Evolutionary conservation across 2,888 invertebrate genomes (phyloP), one percentile per base, ranked within the genome.

Genomic region (Harpagoxenus sublaevis): DNA sequence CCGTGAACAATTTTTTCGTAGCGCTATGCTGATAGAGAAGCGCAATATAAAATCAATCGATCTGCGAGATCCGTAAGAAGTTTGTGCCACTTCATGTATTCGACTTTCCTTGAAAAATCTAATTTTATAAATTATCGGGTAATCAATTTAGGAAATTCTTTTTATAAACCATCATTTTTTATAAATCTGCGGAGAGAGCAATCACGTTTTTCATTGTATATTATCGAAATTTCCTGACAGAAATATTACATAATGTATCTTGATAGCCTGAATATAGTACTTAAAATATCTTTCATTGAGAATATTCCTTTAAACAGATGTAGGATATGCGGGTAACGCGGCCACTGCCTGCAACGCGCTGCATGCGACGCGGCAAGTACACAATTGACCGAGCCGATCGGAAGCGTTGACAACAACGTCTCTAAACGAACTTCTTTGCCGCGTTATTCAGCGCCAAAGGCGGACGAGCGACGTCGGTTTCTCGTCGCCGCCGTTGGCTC

Each of bases 401-500:
- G 28, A 55, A 60, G 18, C 18, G 10, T 60, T 18, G 74, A 35
- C 53, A 68, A 18, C 39, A 45, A 55, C 48, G 15, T 48, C 75
- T 42, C 42, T 18, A 48, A 60, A 48, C 18, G 78, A 35, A 28
- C 23, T 23, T 23, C 23, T 23, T 23, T 23, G 28, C 31, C 73
- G 55, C 15, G 73, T 71, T 55, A 60, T 45, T 60, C 31, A 48
- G 15, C 42, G 6, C 8, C 18, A 62, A 74, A 79, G 73, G 55
- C 70, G 12, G 57, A 71, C 65, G 31, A 68, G 6, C 5, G 23
- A 51, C 48, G 31, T 60, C 0, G 12, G 35, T 60, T 28, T 60
- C 57, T 35, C 23, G 35, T n/a, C 23, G 84, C 63, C 86, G 63
- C 84, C 35, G 57, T 35, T 42, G 35, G 18, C 28, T 68, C 78